phyloP scores from a whole-genome alignment of 2,797 vertebrate genomes.

The Tarsius wallacei region DNA sequence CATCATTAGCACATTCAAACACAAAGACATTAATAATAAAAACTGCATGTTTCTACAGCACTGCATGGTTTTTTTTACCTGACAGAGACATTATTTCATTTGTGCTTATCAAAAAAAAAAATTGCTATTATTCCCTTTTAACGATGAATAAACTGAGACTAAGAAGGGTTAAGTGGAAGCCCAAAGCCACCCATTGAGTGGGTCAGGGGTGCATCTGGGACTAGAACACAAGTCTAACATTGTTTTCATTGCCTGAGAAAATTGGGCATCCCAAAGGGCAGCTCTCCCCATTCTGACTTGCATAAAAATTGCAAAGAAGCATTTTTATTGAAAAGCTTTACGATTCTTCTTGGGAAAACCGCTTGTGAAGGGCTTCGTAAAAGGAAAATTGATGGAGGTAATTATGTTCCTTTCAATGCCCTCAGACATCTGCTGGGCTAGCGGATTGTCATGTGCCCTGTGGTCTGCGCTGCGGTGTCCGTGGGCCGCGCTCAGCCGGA shows the following conservation, averaged over 20 bases:
- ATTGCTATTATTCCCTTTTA: not conserved
- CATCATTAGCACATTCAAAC: not conserved
- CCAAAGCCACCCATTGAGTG: not conserved
- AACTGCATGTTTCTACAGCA: not conserved
- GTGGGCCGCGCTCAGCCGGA: not conserved
- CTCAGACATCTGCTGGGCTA: constrained; percentile 46
- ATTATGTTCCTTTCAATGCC: not conserved
- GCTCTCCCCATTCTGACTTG: not conserved
- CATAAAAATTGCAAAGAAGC: constrained; percentile 21
- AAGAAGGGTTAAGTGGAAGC: not conserved
- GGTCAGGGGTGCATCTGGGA: not conserved
- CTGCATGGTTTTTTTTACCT: not conserved
- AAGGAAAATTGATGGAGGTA: constrained; percentile 36
- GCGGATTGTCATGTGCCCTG: rapidly evolving
- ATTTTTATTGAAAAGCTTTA: constrained; percentile 36
- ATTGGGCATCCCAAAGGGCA: not conserved
- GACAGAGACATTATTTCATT: not conserved
- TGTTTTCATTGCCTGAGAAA: not conserved
- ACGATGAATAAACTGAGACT: not conserved
- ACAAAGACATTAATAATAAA: not conserved
- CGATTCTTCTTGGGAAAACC: not conserved
- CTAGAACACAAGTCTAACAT: not conserved
- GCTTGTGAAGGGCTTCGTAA: constrained; percentile 12
- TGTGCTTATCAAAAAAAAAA: not conserved
- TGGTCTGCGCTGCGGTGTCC: rapidly evolving